phyloP scores from a whole-genome alignment of 2,888 invertebrate species.

The Steinernema hermaphroditum region DNA sequence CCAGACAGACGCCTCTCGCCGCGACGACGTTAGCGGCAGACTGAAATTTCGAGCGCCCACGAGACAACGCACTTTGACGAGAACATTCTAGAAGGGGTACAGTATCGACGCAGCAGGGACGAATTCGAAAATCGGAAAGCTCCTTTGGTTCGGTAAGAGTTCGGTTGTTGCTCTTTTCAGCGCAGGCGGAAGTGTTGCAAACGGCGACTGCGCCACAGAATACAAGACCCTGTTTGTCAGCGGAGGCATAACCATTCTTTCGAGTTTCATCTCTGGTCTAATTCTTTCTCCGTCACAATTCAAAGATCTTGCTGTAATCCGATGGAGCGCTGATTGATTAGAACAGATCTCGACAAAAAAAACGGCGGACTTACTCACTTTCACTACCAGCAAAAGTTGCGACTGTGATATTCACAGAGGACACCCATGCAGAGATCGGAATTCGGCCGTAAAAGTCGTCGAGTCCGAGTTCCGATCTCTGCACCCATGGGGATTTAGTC shows the following conservation, averaged over 20 bases:
- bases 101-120: background rate
- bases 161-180: background rate
- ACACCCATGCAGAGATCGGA: no score
- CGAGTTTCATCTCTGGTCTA: background rate
- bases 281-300: background rate
- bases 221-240: background rate
- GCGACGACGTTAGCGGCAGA: background rate
- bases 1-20: constrained; percentile 5
- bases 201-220: background rate
- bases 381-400: no score
- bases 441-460: no score
- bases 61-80: background rate
- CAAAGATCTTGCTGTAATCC: background rate
- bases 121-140: background rate
- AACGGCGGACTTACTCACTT: no score
- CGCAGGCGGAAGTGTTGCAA: background rate
- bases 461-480: no score
- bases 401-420: no score
- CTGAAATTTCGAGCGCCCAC: background rate
- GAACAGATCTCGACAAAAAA: no score
- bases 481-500: no score
- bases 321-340: background rate
- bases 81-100: constrained; percentile 28
- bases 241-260: background rate
- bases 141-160: background rate